Percentiles rank a stretch among this genome's conserved stretches.
These are phyloP conservation scores for Coleophora deauratella DNA, from an alignment of 2,888 invertebrate species.

Conservation along the genomic window DNA sequence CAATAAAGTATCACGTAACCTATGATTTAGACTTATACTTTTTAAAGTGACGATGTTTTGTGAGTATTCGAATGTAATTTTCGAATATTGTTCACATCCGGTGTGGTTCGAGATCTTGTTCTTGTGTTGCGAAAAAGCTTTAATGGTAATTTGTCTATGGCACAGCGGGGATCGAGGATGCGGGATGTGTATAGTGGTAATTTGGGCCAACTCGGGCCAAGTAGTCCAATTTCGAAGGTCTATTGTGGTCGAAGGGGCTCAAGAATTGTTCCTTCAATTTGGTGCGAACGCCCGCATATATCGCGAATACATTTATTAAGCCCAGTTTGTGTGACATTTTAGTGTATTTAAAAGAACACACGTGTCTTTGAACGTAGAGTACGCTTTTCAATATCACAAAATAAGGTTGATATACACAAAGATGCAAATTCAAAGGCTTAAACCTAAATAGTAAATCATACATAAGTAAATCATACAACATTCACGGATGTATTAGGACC, in stretches of 20 bases:
- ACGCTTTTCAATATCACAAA: too few relatives aligned
- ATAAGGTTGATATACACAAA: too few relatives aligned
- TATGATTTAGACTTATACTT: slow-evolving; percentile 30
- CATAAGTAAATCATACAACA: too few relatives aligned
- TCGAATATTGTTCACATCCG: slow-evolving; percentile 16
- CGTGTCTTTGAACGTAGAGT: too few relatives aligned
- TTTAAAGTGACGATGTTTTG: slow-evolving; percentile 13
- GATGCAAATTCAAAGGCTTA: too few relatives aligned
- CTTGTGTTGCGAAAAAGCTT: slow-evolving; percentile 29
- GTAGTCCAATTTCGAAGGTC: slow-evolving; percentile 56
- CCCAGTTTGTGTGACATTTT: slow-evolving; percentile 14
- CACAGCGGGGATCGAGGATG: slow-evolving; percentile 53
- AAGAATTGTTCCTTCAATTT: slow-evolving; percentile 61
- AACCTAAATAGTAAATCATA: too few relatives aligned
- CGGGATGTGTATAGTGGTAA: slow-evolving; percentile 63
- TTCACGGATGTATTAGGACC: too few relatives aligned
- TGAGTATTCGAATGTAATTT: slow-evolving; percentile 10
- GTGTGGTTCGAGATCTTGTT: slow-evolving; percentile 10
- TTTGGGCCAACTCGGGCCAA: slow-evolving; percentile 66
- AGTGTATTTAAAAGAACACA: too few relatives aligned
- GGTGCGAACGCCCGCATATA: slow-evolving; percentile 40
- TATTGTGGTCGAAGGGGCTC: slow-evolving; percentile 49
- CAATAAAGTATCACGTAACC: slow-evolving; percentile 20
- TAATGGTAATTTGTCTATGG: slow-evolving; percentile 33
- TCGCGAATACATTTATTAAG: slow-evolving; percentile 50